These are phyloP conservation scores for Chaetops frenatus DNA, from an alignment of 2,113 vertebrate species.

Conservation along the genomic window DNA sequence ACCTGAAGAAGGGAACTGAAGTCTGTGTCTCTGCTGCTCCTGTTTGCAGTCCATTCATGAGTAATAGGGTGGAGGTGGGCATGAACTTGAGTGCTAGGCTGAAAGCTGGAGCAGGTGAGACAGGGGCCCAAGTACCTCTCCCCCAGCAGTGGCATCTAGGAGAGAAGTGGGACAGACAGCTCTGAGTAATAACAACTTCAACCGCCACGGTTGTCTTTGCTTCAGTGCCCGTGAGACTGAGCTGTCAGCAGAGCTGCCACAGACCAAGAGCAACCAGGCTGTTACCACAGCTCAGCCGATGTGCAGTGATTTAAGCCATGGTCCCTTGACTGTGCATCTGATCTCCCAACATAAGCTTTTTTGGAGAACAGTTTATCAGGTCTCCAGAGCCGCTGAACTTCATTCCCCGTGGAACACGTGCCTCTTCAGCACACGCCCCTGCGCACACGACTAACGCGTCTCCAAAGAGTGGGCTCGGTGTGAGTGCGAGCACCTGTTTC, in stretches of 20 bases:
- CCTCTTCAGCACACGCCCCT: background rate
- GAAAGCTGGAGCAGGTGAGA: background rate
- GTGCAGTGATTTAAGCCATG: conserved; percentile 4
- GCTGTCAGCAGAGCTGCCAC: background rate
- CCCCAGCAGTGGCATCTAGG: background rate
- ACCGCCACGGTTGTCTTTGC: conserved; percentile 1
- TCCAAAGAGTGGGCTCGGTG: conserved; percentile 43
- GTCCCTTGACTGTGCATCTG: background rate
- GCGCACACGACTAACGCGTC: background rate
- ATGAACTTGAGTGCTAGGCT: background rate
- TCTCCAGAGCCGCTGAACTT: background rate
- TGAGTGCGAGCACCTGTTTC: conserved; percentile 12
- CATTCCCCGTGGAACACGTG: background rate
- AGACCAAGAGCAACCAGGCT: background rate
- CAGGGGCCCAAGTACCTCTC: background rate
- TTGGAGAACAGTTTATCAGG: background rate
- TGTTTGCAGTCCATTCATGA: background rate
- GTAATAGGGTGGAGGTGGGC: background rate
- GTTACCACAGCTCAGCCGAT: conserved; percentile 13
- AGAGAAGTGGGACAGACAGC: conserved; percentile 50
- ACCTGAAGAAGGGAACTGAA: background rate
- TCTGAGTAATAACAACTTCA: conserved; percentile 59
- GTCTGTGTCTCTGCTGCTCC: background rate
- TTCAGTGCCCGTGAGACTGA: conserved; percentile 39
- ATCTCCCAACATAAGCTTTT: background rate